A percentile compares a stretch with the other conserved stretches of the same genome.
phyloP scores from a whole-genome alignment of 2,797 vertebrate species.

The Botia kubotai region DNA sequence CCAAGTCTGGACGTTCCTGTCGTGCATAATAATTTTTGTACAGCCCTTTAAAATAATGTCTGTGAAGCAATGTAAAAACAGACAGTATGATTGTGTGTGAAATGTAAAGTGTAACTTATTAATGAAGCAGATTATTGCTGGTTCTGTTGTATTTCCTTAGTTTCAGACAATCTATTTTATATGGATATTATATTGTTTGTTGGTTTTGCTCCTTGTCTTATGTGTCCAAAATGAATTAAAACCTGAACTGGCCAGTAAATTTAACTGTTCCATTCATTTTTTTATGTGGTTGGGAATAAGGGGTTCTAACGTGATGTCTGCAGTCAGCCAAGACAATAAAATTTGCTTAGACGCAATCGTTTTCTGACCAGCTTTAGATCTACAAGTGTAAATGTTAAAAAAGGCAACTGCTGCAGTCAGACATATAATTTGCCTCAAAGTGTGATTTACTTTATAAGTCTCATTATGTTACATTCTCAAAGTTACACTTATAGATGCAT shows the following conservation, averaged over 20 bases:
- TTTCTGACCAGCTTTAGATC: background rate
- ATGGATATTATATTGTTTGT: conserved; percentile 41
- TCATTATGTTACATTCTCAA: too few relatives aligned
- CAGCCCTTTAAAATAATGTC: conserved; percentile 62
- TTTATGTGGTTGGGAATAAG: background rate
- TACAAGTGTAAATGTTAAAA: too few relatives aligned
- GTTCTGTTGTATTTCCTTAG: conserved; percentile 70
- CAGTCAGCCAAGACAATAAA: background rate
- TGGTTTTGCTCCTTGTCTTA: conserved; percentile 29
- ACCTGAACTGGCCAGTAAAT: conserved; percentile 31
- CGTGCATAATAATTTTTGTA: conserved; percentile 64
- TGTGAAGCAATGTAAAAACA: conserved; percentile 56
- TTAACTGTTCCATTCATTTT: background rate
- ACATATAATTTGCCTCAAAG: too few relatives aligned
- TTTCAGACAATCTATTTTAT: conserved; percentile 70
- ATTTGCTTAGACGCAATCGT: background rate
- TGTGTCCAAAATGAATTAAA: conserved; percentile 54
- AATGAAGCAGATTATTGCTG: conserved; percentile 66
- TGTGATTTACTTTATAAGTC: too few relatives aligned
- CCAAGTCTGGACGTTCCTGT: conserved; percentile 66
- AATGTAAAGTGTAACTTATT: conserved; percentile 54
- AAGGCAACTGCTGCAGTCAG: too few relatives aligned
- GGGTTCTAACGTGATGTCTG: background rate
- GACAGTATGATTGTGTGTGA: conserved; percentile 60
- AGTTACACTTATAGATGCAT: too few relatives aligned